phyloP scores from a whole-genome alignment of 2,888 invertebrate genomes.

The Nephrocerus scutellatus region DNA sequence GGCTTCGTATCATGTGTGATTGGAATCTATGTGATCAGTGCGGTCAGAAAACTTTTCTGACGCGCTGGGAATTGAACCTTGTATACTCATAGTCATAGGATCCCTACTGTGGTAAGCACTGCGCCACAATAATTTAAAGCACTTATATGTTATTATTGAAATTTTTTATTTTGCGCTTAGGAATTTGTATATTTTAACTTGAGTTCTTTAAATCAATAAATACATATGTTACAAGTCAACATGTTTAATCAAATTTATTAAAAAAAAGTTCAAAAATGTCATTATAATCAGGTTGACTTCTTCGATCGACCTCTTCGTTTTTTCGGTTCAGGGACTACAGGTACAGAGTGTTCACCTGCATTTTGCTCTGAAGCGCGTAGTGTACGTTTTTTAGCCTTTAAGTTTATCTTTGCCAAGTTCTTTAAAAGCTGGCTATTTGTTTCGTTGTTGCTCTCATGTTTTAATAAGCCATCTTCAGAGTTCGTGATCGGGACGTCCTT shows the following conservation, averaged over 20 bases:
- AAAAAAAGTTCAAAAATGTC: neutral
- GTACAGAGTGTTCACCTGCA: slow-evolving; percentile 19
- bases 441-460: slow-evolving; percentile 27
- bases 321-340: slow-evolving; percentile 19
- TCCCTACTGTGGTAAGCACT: too few species aligned
- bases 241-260: neutral
- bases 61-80: too few species aligned
- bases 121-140: too few species aligned
- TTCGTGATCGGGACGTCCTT: slow-evolving; percentile 13
- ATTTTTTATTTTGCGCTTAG: too few species aligned
- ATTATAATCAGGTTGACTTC: slow-evolving; percentile 12
- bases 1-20: too few species aligned
- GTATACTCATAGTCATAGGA: too few species aligned
- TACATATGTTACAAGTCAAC: neutral
- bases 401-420: slow-evolving; percentile 34
- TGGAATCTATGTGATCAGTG: too few species aligned
- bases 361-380: slow-evolving; percentile 22
- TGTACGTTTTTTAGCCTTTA: slow-evolving; percentile 28
- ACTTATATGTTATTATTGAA: too few species aligned
- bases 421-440: slow-evolving; percentile 30
- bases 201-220: too few species aligned
- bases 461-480: slow-evolving; percentile 22
- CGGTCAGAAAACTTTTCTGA: too few species aligned
- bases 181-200: too few species aligned
- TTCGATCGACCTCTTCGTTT: slow-evolving; percentile 21